Base-by-base conservation (phyloP, 2,113 vertebrate genomes). In the Xenotilapia leptura region DNA sequence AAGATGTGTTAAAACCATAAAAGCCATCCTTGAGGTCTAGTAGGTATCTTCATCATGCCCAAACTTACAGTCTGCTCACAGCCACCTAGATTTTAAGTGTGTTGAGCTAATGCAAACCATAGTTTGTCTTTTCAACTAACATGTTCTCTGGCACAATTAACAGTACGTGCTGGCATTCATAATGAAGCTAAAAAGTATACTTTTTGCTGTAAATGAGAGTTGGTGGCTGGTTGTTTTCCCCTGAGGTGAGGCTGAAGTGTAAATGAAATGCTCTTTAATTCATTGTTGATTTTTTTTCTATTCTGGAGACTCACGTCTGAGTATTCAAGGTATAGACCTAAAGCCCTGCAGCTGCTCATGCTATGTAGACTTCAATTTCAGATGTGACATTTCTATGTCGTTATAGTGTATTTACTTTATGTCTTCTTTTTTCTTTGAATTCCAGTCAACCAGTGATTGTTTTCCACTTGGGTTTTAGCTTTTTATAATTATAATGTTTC, bases 281-380 rank as follows among this genome's bases (percentile, higher is more conserved):
- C 13, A 73, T 26, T 31, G 42, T 31, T 77, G 23, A 10, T 49
- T 75, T 49, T 45, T 42, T 49, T 49, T 31, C 23, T 77, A 31
- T 49, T 49, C 0, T 11, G 70, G 9, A 49, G 70, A 49, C 70
- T 77, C 70, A 77, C 15, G 6, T 49, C 15, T 77, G 23, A 7
- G 23, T 47, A 0, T 47, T 75, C 23, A 7, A 0, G 15, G 42
- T 28, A 5, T 77, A 19, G 3, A 19, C 23, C 42, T 77, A 19
- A 42, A 49, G 23, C 45, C 70, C 9, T n/a, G 42, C 23, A 77
- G 70, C 42, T 0, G 70, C 42, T 49, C 42, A 12, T 31, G 70
- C 6, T 49, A 45, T 1, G 42, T 28, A 17, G 42, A 49, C 2
- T n/a, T 75, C 10, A 19, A 49, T 49, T 77, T 49, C 70, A 77